A percentile compares a stretch with the other conserved stretches of the same genome.
Conservation (phyloP, 2,113 vertebrate genomes). For the Nyctereutes procyonoides region DNA sequence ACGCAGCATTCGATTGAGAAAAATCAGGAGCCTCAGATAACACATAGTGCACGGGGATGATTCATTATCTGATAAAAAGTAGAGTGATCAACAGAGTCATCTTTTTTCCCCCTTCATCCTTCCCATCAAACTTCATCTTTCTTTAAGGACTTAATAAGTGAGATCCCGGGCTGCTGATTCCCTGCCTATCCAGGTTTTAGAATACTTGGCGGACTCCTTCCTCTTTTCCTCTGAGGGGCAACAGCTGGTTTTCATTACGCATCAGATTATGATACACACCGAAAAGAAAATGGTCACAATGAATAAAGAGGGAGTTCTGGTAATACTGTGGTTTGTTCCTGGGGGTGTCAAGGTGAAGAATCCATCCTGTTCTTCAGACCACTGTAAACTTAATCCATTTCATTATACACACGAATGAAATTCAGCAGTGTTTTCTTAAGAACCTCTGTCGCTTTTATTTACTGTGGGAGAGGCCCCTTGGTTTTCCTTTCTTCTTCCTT, state of each 20-base stretch:
- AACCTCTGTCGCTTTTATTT: slow-evolving; percentile 30
- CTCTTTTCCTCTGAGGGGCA: not conserved
- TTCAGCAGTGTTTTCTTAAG: slow-evolving; percentile 60
- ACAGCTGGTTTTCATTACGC: not conserved
- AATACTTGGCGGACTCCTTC: fast-evolving
- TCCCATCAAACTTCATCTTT: not conserved
- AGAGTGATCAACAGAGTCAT: not conserved
- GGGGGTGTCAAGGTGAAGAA: not conserved
- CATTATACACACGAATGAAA: not conserved
- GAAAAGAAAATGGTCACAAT: slow-evolving; percentile 41
- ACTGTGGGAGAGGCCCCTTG: slow-evolving; percentile 46
- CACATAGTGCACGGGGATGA: fast-evolving
- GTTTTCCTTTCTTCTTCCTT: slow-evolving; percentile 50
- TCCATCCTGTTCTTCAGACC: not conserved
- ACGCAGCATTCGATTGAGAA: not conserved
- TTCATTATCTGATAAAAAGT: not conserved
- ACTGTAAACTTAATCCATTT: not conserved
- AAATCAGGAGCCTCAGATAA: not conserved
- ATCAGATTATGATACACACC: slow-evolving; percentile 3
- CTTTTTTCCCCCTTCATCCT: not conserved
- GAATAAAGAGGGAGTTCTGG: not conserved
- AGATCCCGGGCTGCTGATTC: not conserved
- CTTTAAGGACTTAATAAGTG: not conserved
- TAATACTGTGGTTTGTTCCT: slow-evolving; percentile 1
- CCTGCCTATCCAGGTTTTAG: not conserved